Conservation (phyloP, 37 sponge, comb jelly and placozoan species). For the Beroe forskalii region DNA sequence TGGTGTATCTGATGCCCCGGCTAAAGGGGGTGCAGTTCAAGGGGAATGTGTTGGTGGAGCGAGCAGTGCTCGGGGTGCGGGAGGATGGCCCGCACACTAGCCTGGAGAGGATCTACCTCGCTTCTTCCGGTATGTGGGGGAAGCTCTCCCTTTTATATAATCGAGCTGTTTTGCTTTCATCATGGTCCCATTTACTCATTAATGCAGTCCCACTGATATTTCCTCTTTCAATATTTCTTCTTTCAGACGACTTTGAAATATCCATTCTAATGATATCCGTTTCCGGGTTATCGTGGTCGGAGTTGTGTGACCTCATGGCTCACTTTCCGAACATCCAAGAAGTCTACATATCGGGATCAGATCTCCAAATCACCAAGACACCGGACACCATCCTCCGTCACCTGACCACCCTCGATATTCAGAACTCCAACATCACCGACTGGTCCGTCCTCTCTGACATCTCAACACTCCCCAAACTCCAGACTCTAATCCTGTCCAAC, state of each 20-base stretch:
- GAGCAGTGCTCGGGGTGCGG: background rate
- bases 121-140: background rate
- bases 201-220: no score
- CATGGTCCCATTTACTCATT: no score
- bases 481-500: constrained; percentile 53
- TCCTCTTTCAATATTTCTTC: no score
- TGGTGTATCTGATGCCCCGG: constrained; percentile 45
- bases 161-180: no score
- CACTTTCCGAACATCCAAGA: constrained; percentile 27
- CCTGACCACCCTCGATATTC: background rate
- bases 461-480: constrained; percentile 9
- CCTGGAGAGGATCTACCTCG: constrained; percentile 50
- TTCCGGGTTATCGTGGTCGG: constrained; percentile 46
- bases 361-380: constrained; percentile 2
- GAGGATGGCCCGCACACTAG: background rate
- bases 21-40: background rate
- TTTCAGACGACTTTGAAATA: no score
- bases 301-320: background rate
- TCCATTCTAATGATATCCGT: no score
- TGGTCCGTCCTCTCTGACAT: background rate
- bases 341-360: constrained; percentile 51
- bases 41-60: background rate
- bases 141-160: background rate
- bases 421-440: constrained; percentile 7
- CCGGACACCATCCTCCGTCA: background rate